Evolutionary conservation across 1,140 invertebrate species (phyloP).

Genomic region (Oppia nitens): DNA sequence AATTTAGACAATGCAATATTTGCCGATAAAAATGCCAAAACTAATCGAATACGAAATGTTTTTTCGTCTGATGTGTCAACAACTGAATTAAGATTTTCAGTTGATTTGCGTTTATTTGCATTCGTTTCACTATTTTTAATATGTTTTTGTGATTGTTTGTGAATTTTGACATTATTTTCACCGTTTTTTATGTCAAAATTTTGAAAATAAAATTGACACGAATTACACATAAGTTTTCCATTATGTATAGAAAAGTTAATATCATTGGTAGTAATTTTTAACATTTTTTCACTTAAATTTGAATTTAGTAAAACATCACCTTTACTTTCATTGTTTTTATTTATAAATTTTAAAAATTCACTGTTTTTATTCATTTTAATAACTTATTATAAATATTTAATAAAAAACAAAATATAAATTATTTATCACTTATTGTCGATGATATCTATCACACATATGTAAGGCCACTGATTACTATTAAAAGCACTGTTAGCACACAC

Average conservation of each 20-base stretch:
- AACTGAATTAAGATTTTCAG: not conserved
- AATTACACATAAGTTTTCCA: not conserved
- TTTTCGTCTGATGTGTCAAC: not conserved
- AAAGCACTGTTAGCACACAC: no score
- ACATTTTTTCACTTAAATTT: no score
- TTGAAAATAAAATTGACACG: not conserved
- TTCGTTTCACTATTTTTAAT: not conserved
- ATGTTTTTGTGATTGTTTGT: not conserved
- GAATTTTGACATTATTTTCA: not conserved
- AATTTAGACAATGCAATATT: not conserved
- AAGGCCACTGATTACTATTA: no score
- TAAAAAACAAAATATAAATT: no score
- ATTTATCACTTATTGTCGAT: no score
- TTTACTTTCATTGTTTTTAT: no score
- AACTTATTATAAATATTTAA: no score
- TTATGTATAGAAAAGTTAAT: not conserved
- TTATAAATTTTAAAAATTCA: no score
- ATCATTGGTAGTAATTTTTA: not conserved
- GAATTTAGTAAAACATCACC: no score
- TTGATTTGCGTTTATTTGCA: not conserved
- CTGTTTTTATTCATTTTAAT: no score
- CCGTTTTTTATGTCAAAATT: not conserved
- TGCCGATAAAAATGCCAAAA: not conserved
- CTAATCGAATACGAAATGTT: not conserved
- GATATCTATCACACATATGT: no score